Conservation (phyloP, 2,797 vertebrate species). For the Myotis findleyi region DNA sequence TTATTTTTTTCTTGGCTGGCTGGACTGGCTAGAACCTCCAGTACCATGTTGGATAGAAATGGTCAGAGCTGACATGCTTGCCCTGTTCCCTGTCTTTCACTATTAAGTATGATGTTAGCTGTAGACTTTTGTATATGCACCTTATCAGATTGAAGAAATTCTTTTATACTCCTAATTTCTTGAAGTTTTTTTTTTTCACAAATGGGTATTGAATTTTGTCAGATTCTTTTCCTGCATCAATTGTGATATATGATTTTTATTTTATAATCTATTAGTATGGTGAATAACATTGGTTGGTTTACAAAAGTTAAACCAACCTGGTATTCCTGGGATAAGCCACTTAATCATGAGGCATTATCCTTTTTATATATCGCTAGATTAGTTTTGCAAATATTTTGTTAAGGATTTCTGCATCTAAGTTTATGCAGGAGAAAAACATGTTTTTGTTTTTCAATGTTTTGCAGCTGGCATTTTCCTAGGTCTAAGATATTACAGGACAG, state of each 20-base stretch:
- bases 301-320: not conserved
- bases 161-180: conserved; percentile 20
- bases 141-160: not conserved
- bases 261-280: not conserved
- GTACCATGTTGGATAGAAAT: not conserved
- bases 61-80: not conserved
- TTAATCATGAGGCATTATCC: not conserved
- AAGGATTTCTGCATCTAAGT: not conserved
- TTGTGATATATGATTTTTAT: not conserved
- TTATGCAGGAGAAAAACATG: not conserved
- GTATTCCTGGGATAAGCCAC: not conserved
- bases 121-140: not conserved
- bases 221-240: not conserved
- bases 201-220: conserved; percentile 7
- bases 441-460: conserved; percentile 18
- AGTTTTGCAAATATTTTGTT: not conserved
- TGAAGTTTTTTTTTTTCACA: not conserved
- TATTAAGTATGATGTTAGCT: not conserved
- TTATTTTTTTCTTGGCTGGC: not conserved
- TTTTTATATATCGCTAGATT: not conserved
- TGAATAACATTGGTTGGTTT: conserved; percentile 2
- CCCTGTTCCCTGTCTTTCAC: not conserved
- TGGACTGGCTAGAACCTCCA: not conserved
- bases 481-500: not conserved
- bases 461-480: not conserved